Percentiles rank a stretch among this genome's conserved stretches.
These are phyloP conservation scores for Carterocephalus palaemon DNA, from an alignment of 2,888 invertebrate genomes.

Conservation along the genomic window DNA sequence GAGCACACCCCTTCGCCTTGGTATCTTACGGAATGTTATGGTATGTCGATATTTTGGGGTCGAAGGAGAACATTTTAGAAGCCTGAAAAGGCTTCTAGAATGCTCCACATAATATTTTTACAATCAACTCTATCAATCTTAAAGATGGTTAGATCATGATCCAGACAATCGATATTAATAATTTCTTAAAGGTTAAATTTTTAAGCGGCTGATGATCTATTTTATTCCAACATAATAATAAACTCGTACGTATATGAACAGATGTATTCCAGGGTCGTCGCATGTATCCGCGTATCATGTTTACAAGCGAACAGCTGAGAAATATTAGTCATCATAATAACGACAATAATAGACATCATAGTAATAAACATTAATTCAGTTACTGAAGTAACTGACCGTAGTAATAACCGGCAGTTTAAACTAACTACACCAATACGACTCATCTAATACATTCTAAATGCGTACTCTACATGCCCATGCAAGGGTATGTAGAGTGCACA, in stretches of 20 bases:
- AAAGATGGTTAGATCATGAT: no score
- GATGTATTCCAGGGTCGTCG: slow-evolving; percentile 8
- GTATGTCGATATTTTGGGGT: slow-evolving; percentile 2
- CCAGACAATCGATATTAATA: no score
- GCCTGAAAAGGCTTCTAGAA: no score
- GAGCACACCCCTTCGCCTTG: slow-evolving; percentile 15
- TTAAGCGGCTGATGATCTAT: no score
- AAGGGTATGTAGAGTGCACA: background rate
- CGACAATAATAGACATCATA: background rate
- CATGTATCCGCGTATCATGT: slow-evolving; percentile 8
- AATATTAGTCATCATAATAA: slow-evolving; percentile 5
- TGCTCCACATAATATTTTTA: no score
- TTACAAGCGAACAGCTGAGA: slow-evolving; percentile 2
- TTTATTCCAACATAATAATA: background rate
- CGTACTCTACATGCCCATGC: no score
- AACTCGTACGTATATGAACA: background rate
- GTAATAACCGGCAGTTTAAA: no score
- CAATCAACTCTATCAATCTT: no score
- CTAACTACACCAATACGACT: no score
- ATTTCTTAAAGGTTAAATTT: no score
- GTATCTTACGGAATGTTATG: slow-evolving; percentile 25
- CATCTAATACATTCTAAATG: no score
- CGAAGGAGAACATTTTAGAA: background rate
- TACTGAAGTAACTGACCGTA: no score
- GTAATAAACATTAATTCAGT: background rate